A percentile compares a stretch with the other conserved stretches of the same genome.
Conservation (phyloP, 2,113 vertebrate genomes). For the Pogonocichla stellata region DNA sequence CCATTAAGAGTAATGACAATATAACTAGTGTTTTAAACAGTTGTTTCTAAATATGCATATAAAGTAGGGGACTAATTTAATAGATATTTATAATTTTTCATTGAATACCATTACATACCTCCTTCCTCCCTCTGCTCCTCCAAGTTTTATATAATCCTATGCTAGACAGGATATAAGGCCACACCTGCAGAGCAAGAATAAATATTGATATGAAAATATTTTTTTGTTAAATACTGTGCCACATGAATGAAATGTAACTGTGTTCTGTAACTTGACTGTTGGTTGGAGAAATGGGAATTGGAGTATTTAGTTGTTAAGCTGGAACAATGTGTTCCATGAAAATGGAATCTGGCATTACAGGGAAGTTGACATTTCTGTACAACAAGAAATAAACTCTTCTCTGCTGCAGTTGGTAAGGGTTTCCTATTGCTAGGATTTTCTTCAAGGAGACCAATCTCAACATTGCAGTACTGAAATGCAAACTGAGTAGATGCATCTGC, state of each 20-base stretch:
- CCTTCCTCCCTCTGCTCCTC: fast-evolving
- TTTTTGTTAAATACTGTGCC: background rate
- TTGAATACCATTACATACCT: background rate
- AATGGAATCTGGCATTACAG: background rate
- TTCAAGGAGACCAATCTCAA: background rate
- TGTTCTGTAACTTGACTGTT: background rate
- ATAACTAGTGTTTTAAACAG: background rate
- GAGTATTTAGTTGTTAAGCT: background rate
- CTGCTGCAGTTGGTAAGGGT: background rate
- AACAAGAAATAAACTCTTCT: background rate
- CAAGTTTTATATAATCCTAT: background rate
- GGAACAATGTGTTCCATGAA: background rate
- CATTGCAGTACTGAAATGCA: background rate
- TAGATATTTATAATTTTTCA: background rate
- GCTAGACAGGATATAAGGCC: background rate
- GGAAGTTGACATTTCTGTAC: background rate
- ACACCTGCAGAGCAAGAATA: background rate
- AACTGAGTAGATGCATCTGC: background rate
- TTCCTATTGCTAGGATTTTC: background rate
- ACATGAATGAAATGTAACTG: background rate
- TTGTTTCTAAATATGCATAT: background rate
- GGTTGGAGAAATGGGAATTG: background rate
- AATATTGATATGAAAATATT: background rate
- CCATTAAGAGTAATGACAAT: background rate
- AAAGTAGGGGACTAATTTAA: background rate